These are phyloP conservation scores for Oreocharis arfaki DNA, from an alignment of 2,113 vertebrate species.

Conservation along the genomic window DNA sequence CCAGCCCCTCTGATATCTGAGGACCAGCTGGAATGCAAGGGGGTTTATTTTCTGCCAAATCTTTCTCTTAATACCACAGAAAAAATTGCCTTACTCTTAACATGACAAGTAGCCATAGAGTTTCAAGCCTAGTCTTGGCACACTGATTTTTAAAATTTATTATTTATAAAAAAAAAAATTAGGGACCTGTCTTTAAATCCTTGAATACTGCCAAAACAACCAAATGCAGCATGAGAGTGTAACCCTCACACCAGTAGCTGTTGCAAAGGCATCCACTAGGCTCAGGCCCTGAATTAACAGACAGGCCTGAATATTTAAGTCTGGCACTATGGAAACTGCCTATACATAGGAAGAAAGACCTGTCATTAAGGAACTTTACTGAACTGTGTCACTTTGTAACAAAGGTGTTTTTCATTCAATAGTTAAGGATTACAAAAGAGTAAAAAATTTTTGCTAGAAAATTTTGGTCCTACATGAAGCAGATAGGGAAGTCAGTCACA, in stretches of 20 bases:
- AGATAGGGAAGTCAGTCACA: background rate
- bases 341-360: background rate
- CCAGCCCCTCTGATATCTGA: background rate
- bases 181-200: background rate
- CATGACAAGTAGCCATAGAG: too few relatives aligned
- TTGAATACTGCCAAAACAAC: background rate
- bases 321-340: background rate
- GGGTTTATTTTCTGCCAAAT: background rate
- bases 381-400: background rate
- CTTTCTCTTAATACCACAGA: background rate
- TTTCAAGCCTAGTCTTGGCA: background rate
- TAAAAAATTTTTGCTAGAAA: too few relatives aligned
- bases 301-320: background rate
- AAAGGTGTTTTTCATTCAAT: background rate
- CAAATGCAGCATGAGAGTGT: background rate
- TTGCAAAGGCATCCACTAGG: background rate
- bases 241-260: background rate
- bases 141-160: background rate
- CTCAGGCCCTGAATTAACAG: background rate
- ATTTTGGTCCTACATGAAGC: background rate
- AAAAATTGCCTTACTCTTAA: background rate
- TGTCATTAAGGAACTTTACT: background rate
- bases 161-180: background rate
- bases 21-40: background rate
- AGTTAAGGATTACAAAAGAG: background rate